Conservation (phyloP, 2,888 invertebrate genomes). For the Heliconius erato region DNA sequence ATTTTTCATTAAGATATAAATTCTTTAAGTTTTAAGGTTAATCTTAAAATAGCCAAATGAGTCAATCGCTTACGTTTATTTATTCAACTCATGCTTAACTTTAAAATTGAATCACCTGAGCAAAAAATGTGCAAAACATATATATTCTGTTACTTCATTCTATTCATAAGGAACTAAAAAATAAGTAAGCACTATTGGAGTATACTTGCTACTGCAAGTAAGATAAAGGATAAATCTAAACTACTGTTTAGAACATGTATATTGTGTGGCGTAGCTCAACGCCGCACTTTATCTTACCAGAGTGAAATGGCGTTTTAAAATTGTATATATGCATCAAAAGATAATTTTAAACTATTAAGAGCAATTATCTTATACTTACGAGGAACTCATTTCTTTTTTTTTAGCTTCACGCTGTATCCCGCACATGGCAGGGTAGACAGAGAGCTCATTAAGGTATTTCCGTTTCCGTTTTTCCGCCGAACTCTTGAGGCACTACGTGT, state of each 20-base stretch:
- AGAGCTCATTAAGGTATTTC: too few species aligned
- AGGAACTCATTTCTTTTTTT: too few species aligned
- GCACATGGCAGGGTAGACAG: too few species aligned
- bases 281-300: not conserved
- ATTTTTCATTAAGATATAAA: not conserved
- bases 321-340: too few species aligned
- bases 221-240: too few species aligned
- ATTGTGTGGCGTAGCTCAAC: not conserved
- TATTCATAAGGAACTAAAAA: not conserved
- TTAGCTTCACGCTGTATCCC: too few species aligned
- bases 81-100: conserved; percentile 23
- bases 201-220: not conserved
- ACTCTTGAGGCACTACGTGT: too few species aligned
- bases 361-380: too few species aligned
- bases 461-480: too few species aligned
- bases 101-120: conserved; percentile 14
- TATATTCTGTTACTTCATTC: conserved; percentile 19
- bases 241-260: not conserved
- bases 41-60: conserved; percentile 10
- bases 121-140: conserved; percentile 16
- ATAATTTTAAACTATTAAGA: too few species aligned
- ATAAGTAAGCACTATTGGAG: conserved; percentile 1
- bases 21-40: not conserved
- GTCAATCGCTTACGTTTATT: not conserved
- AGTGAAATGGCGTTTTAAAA: not conserved